These are phyloP conservation scores for Formica exsecta DNA, from an alignment of 1,140 invertebrate genomes.

Conservation along the genomic window DNA sequence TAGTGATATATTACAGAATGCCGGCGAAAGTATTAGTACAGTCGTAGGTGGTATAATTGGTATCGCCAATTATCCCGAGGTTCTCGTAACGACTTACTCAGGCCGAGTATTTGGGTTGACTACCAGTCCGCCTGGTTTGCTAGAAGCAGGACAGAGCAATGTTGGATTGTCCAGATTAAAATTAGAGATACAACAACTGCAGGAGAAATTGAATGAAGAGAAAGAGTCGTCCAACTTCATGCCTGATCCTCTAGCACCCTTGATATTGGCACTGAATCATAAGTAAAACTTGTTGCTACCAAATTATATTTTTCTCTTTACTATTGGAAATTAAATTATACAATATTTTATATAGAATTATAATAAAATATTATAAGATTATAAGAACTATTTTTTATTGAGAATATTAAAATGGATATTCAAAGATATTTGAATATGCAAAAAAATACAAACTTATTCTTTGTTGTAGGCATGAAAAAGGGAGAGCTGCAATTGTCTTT, in stretches of 20 bases:
- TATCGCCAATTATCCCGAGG: slow-evolving; percentile 91
- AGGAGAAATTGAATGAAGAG: slow-evolving; percentile 91
- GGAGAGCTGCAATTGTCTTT: slow-evolving; percentile 92
- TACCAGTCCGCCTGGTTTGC: slow-evolving; percentile 88
- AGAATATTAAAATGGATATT: slow-evolving; percentile 3
- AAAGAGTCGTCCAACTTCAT: slow-evolving; percentile 84
- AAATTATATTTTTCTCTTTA: background rate
- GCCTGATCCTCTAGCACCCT: slow-evolving; percentile 85
- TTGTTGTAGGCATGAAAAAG: slow-evolving; percentile 89
- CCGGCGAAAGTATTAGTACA: slow-evolving; percentile 94
- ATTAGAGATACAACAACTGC: slow-evolving; percentile 91
- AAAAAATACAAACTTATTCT: slow-evolving; percentile 24
- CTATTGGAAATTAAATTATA: background rate
- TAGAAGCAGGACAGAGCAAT: slow-evolving; percentile 87
- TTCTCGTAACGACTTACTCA: slow-evolving; percentile 93
- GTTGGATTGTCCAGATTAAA: slow-evolving; percentile 83
- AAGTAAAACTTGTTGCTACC: slow-evolving; percentile 85
- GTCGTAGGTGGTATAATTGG: slow-evolving; percentile 92
- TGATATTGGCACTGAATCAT: slow-evolving; percentile 92
- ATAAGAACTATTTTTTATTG: too few species aligned
- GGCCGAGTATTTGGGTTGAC: slow-evolving; percentile 93
- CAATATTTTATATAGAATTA: too few species aligned
- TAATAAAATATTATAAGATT: too few species aligned
- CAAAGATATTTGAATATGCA: background rate
- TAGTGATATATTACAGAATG: slow-evolving; percentile 87